A percentile compares a stretch with the other conserved stretches of the same genome.
Evolutionary conservation across 1,140 invertebrate genomes (phyloP).

Genomic region (Zaprionus inermis): DNA sequence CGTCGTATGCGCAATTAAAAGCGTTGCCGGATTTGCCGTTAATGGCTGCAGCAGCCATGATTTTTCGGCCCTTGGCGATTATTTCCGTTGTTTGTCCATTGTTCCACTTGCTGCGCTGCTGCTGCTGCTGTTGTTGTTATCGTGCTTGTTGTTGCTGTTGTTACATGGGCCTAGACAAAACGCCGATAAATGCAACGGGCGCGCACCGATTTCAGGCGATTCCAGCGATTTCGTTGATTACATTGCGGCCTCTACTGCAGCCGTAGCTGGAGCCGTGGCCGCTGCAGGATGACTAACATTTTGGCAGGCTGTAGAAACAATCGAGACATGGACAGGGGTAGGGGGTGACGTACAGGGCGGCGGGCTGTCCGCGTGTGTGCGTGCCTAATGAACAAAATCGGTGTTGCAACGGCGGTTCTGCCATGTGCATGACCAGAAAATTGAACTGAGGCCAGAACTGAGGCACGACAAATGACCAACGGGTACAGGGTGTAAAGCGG

Average conservation of each 20-base stretch:
- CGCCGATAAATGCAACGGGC: slow-evolving; percentile 60
- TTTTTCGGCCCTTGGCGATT: slow-evolving; percentile 47
- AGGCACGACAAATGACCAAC: slow-evolving; percentile 70
- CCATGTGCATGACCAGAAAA: slow-evolving; percentile 80
- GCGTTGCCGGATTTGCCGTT: slow-evolving; percentile 77
- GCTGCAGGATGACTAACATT: slow-evolving; percentile 21
- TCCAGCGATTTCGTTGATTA: slow-evolving; percentile 78
- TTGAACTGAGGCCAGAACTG: slow-evolving; percentile 72
- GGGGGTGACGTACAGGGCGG: background rate
- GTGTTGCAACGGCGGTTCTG: slow-evolving; percentile 59
- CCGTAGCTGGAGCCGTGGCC: slow-evolving; percentile 14
- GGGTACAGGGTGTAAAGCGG: slow-evolving; percentile 8
- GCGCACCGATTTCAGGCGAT: slow-evolving; percentile 66
- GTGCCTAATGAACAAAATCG: slow-evolving; percentile 77
- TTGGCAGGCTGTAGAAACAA: slow-evolving; percentile 37
- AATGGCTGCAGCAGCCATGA: slow-evolving; percentile 63
- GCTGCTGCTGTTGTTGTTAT: slow-evolving; percentile 33
- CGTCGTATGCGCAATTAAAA: slow-evolving; percentile 74
- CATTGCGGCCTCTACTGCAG: slow-evolving; percentile 60
- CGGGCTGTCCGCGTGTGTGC: slow-evolving; percentile 39
- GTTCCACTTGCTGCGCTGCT: slow-evolving; percentile 46
- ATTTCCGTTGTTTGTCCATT: slow-evolving; percentile 48
- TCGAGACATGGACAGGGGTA: background rate
- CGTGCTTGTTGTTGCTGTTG: slow-evolving; percentile 25
- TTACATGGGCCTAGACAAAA: slow-evolving; percentile 51